Base-by-base conservation (phyloP, 2,113 vertebrate genomes). In the Datnioides undecimradiatus region DNA sequence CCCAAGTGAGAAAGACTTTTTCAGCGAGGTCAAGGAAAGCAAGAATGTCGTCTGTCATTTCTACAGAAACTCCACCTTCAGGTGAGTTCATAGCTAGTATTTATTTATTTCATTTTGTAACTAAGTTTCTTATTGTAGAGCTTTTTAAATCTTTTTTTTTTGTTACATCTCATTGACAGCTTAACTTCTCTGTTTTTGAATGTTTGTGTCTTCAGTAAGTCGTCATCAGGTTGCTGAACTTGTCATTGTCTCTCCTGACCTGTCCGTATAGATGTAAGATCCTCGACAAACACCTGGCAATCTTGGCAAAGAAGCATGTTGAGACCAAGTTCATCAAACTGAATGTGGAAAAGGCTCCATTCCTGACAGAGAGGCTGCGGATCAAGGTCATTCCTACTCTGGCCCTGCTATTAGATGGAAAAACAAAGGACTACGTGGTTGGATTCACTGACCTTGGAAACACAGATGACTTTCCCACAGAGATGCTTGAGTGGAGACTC, bases 241-340 rank as follows among this genome's bases (percentile, higher is more conserved):
- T 58, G 23, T 55, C 33, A 0, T 68, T 63, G 3, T 52, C 11
- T 72, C 62, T 46, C 72, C 6, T 64, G 49, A 79, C 21, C 63
- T 9, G 57, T 75, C 46, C 86, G 62, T 70, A 66, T 73, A 99
- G 98, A 88, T 98, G 98, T 76, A 96, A 97, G 93, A 98, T 99
- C 93, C 31, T 99, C 68, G 98, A 99, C 93, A 97, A 96, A 88
- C 98, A 99, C 85, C 91, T 99, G 92, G 85, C 89, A 43, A 82
- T 95, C 54, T 36, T 99, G 93, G 95, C 98, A 64, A 99, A 98
- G 93, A 99, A 99, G 81, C 98, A 99, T 2, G 62, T 99, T 16
- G 97, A 99, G 90, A 99, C 98, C 68, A 99, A 99, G 88, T 99
- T 99, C 93, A 92, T 99, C 90, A 99, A 97, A 87, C 88, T 99